phyloP scores from a whole-genome alignment of 2,888 invertebrate species.

The Lysandra coridon region DNA sequence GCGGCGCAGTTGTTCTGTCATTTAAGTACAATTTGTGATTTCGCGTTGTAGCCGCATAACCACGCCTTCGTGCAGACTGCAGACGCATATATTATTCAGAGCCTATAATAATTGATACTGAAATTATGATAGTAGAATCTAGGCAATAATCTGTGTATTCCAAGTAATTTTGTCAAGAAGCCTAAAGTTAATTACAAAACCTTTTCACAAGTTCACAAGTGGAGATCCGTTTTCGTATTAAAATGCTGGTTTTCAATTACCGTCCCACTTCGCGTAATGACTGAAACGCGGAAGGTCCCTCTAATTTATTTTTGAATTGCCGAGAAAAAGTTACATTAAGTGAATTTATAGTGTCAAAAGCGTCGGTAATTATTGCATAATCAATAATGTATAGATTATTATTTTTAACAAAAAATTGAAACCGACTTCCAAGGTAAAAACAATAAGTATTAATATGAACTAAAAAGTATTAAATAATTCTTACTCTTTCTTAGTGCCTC shows the following conservation, averaged over 20 bases:
- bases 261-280: slow-evolving; percentile 27
- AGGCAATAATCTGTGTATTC: not conserved
- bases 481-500: no score
- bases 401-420: no score
- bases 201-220: not conserved
- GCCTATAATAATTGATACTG: no score
- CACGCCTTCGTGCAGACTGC: no score
- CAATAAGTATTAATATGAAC: no score
- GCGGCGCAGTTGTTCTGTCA: no score
- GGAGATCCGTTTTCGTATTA: slow-evolving; percentile 1
- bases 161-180: not conserved
- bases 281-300: slow-evolving; percentile 29
- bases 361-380: not conserved
- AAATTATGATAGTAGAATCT: not conserved
- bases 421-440: no score
- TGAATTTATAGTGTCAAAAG: not conserved
- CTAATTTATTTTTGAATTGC: slow-evolving; percentile 18
- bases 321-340: not conserved
- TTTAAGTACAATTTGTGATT: no score
- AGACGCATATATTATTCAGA: no score
- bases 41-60: no score
- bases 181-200: slow-evolving; percentile 6
- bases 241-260: slow-evolving; percentile 20
- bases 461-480: no score
- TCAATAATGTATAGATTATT: no score